phyloP scores from a whole-genome alignment of 2,797 vertebrate species.

The Phalloptychus januarius region DNA sequence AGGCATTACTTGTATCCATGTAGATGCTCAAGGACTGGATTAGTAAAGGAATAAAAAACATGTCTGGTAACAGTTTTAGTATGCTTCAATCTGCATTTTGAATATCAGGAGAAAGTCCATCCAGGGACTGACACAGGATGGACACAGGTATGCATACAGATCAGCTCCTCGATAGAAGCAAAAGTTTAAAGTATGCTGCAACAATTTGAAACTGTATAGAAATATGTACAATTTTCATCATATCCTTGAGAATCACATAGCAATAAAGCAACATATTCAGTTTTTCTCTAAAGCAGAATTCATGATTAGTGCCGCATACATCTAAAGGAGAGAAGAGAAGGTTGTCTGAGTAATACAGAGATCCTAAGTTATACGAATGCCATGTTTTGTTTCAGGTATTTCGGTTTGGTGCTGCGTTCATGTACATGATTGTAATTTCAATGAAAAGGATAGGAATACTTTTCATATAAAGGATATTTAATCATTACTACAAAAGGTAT shows the following conservation, averaged over 20 bases:
- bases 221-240: not conserved
- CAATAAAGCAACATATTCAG: slow-evolving; percentile 28
- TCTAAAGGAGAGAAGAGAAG: not conserved
- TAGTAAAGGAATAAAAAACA: not conserved
- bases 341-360: slow-evolving; percentile 5
- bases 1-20: not conserved
- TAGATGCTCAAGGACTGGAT: not conserved
- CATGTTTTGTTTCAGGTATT: slow-evolving; percentile 15
- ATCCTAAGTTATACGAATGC: slow-evolving; percentile 1
- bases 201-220: slow-evolving; percentile 4
- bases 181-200: not conserved
- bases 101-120: not conserved
- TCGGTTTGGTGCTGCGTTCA: slow-evolving; percentile 26
- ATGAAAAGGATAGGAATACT: slow-evolving; percentile 42
- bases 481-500: slow-evolving; percentile 30
- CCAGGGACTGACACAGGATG: not conserved
- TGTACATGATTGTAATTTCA: slow-evolving; percentile 35
- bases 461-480: slow-evolving; percentile 49
- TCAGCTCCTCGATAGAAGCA: not conserved
- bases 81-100: not conserved
- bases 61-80: not conserved
- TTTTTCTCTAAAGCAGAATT: slow-evolving; percentile 34
- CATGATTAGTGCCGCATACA: slow-evolving; percentile 14
- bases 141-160: not conserved
- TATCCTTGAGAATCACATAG: slow-evolving; percentile 6